Evolutionary conservation across 2,888 invertebrate species (phyloP), one percentile per base, ranked within the genome.

Genomic region (Odontomyia ornata): DNA sequence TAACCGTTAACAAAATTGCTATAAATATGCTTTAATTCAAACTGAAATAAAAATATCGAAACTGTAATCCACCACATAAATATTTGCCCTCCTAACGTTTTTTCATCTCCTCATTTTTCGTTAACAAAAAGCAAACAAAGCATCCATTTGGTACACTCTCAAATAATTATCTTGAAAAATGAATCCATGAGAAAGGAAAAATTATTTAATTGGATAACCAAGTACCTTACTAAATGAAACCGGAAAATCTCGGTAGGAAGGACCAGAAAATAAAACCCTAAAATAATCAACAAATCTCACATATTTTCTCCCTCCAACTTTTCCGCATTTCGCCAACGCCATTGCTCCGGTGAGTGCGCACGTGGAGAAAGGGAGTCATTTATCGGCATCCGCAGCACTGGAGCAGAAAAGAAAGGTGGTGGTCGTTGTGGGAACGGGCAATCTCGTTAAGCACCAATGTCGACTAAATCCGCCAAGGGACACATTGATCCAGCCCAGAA

Each of bases 181-280:
- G 25, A 18, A 21, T 69, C 23, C 69, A 69, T 28, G 73, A 57
- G 73, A 73, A 73, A 73, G 73, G 73, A 73, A 73, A 73, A 73
- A 73, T 73, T 57, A 60, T 73, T 73, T 73, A 73, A 73, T 73
- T 73, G 73, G 60, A 73, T 73, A 57, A 23, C 73, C 60, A 73
- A 73, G 23, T 69, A 69, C 23, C 25, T 23, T 52, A 25, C 18
- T 25, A 73, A 73, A 73, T 36, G 52, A 60, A 57, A 43, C 57
- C 30, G 52, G 72, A 56, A 72, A 52, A 67, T 36, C 67, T 67
- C 43, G 23, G 28, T 46, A 28, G 23, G 46, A 27, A 65, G 36
- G 57, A 23, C 23, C 43, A 21, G 13, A 57, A 73, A 64, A 30
- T 11, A 64, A 9, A n/a, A 56, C 72, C 57, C 56, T 11, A 72